phyloP scores from a whole-genome alignment of 2,113 vertebrate species.

The Donacobius atricapilla region DNA sequence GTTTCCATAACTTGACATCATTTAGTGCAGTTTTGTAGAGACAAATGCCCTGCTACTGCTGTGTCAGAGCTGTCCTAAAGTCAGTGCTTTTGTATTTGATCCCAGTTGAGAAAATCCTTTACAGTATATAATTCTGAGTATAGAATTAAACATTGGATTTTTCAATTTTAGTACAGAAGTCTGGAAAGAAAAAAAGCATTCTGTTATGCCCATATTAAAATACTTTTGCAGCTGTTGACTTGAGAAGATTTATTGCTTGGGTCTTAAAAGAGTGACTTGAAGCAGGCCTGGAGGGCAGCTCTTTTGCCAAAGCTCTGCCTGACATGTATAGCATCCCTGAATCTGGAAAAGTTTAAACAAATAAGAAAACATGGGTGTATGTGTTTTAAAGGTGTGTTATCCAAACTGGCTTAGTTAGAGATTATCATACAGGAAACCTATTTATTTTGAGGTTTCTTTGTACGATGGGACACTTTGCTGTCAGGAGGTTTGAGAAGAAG shows the following conservation, averaged over 20 bases:
- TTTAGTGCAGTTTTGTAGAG: neutral
- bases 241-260: neutral
- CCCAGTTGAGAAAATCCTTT: neutral
- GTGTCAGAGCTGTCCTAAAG: neutral
- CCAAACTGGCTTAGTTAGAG: neutral
- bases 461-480: neutral
- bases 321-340: neutral
- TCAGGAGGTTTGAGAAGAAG: neutral
- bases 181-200: neutral
- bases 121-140: neutral
- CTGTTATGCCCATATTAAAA: neutral
- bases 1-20: neutral
- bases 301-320: neutral
- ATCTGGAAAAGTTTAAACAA: neutral
- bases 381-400: neutral
- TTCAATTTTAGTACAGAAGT: neutral
- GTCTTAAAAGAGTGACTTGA: neutral
- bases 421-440: neutral
- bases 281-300: neutral
- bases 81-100: neutral
- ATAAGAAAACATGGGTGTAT: neutral
- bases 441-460: neutral
- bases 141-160: neutral
- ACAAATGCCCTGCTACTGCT: neutral
- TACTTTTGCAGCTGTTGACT: neutral